Evolutionary conservation across 1,140 invertebrate species (phyloP).

Genomic region (Drosophila quadrilineata): DNA sequence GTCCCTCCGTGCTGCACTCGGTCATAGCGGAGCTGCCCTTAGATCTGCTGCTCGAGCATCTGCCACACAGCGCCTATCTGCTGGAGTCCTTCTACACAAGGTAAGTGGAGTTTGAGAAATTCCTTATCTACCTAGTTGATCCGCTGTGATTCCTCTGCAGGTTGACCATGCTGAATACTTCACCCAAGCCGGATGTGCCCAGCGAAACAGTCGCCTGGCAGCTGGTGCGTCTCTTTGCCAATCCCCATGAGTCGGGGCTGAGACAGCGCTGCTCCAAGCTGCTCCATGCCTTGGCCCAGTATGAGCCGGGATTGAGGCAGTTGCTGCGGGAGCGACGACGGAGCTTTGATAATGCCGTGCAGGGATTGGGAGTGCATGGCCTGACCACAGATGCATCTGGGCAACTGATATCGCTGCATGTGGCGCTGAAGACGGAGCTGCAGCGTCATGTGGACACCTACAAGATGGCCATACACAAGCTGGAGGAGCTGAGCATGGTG

Average conservation of each 20-base stretch:
- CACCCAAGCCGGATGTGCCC: slow-evolving; percentile 85
- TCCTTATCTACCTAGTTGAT: not conserved
- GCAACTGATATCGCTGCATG: slow-evolving; percentile 85
- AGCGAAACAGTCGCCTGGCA: slow-evolving; percentile 91
- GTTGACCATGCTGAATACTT: slow-evolving; percentile 83
- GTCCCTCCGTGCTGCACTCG: slow-evolving; percentile 87
- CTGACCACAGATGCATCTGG: slow-evolving; percentile 85
- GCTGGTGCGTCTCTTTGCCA: slow-evolving; percentile 89
- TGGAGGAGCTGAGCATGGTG: slow-evolving; percentile 89
- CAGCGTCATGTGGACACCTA: slow-evolving; percentile 92
- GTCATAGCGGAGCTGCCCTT: slow-evolving; percentile 91
- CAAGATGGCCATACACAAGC: slow-evolving; percentile 92
- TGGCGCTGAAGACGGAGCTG: slow-evolving; percentile 90
- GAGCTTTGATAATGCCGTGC: slow-evolving; percentile 91
- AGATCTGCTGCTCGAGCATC: slow-evolving; percentile 91
- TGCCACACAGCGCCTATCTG: slow-evolving; percentile 92
- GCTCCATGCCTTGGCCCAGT: slow-evolving; percentile 83
- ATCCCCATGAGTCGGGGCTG: slow-evolving; percentile 84
- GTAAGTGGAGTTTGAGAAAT: slow-evolving; percentile 55
- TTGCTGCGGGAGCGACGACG: slow-evolving; percentile 85
- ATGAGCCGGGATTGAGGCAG: slow-evolving; percentile 83
- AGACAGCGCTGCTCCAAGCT: slow-evolving; percentile 84
- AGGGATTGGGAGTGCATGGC: slow-evolving; percentile 93
- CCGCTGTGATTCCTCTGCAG: slow-evolving; percentile 67
- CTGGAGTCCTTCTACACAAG: slow-evolving; percentile 93